Evolutionary conservation across 2,113 vertebrate genomes (phyloP).

Genomic region (Daphoenositta chrysoptera): DNA sequence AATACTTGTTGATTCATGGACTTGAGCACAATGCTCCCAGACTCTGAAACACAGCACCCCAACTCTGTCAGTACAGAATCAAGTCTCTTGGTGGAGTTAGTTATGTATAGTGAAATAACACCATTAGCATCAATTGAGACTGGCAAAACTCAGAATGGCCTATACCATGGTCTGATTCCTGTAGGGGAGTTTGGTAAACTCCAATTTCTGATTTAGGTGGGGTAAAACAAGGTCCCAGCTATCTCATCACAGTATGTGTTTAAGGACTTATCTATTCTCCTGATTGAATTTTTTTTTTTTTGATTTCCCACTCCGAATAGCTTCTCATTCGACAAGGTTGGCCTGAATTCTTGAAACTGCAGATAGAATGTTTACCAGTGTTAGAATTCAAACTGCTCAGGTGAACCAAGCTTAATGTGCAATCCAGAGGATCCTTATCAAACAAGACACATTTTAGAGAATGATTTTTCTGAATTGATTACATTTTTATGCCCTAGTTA

Average conservation of each 20-base stretch:
- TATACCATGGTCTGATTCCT: neutral
- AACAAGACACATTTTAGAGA: neutral
- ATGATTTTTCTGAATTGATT: neutral
- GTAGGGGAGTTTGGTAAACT: neutral
- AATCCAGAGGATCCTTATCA: neutral
- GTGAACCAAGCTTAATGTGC: neutral
- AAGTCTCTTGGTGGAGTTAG: accelerated
- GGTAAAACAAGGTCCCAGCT: neutral
- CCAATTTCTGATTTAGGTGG: neutral
- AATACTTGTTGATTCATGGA: neutral
- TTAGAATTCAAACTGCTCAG: neutral
- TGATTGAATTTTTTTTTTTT: neutral
- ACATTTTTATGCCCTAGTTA: neutral
- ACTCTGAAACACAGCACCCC: neutral
- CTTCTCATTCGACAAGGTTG: neutral
- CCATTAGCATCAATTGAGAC: neutral
- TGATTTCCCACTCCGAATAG: neutral
- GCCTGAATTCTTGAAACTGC: neutral
- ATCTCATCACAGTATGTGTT: neutral
- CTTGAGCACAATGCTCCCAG: neutral
- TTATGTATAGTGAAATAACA: neutral
- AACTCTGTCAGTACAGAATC: neutral
- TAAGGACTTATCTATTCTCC: neutral
- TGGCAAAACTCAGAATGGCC: neutral
- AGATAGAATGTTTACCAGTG: neutral